Evolutionary conservation across 2,113 vertebrate genomes (phyloP), one percentile per base, ranked within the genome.

Genomic region (Ptychochromis oligacanthus): DNA sequence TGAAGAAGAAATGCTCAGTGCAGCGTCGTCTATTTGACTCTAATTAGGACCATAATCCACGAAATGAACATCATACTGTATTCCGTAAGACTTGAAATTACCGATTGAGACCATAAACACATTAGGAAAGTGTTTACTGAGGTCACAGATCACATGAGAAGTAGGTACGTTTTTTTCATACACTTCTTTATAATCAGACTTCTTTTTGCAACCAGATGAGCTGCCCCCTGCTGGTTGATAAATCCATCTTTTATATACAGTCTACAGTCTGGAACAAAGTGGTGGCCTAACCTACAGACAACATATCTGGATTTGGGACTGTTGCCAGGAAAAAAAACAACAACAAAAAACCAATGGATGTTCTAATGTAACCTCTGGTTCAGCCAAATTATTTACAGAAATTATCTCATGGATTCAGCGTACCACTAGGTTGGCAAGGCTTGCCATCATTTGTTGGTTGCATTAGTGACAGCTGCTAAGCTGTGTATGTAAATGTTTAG

Each of bases 191-290:
- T 49, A 70, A 70, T 28, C 12, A 4, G 49, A 49, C 24, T 28
- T 70, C 40, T 28, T 70, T 43, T 0, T 70, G 64, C 22, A 70
- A 6, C 24, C 0, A 0, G 24, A 70, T 15, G 15, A 49, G 64
- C 49, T 1, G 3, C 8, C 64, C 40, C 40, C 40, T 70, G 40
- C 40, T 70, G 65, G 65, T n/a, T n/a, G 46, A 15, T 49, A 28
- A 14, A 26, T 70, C 46, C 24, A 70, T 28, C 64, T 26, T 70
- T 70, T 70, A 24, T 67, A 28, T 67, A 67, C 64, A 67, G 64
- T 28, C 0, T 67, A 26, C 26, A 13, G 26, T 46, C 15, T 67
- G 38, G 43, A 43, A 67, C 62, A 26, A 67, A 46, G 38, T 0
- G 1, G 4, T 65, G 38, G 14, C 22, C 38, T 46, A 8, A 46